phyloP scores from a whole-genome alignment of 2,113 vertebrate genomes.

The Cnemophilus loriae region DNA sequence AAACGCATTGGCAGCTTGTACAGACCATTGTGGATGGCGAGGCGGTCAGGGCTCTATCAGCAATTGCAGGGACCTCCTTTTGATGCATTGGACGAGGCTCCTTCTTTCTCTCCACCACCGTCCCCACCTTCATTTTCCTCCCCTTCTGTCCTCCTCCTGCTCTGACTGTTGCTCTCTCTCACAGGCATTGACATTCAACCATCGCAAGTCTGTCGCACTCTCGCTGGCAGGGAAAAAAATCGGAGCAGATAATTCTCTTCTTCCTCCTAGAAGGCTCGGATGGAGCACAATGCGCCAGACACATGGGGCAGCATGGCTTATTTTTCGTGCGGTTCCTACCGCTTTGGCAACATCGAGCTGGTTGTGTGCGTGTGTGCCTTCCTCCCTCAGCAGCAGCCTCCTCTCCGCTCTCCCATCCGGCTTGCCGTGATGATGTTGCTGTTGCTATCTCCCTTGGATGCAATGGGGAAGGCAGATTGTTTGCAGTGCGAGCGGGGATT shows the following conservation, averaged over 20 bases:
- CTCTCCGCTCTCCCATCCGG: conserved; percentile 48
- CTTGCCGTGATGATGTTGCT: conserved; percentile 62
- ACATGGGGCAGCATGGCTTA: conserved; percentile 30
- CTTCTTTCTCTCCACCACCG: conserved; percentile 57
- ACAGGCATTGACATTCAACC: conserved; percentile 68
- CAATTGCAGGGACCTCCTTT: conserved; percentile 54
- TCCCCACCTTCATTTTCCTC: conserved; percentile 54
- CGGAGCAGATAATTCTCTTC: conserved; percentile 24
- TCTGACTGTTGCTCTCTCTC: conserved; percentile 56
- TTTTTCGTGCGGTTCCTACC: conserved; percentile 39
- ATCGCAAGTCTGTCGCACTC: conserved; percentile 60
- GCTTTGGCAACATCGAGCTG: conserved; percentile 35
- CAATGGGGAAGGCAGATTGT: conserved; percentile 57
- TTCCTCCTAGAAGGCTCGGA: conserved; percentile 26
- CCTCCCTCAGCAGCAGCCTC: conserved; percentile 42
- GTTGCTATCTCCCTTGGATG: conserved; percentile 66
- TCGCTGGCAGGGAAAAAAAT: not conserved
- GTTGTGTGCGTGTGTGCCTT: not conserved
- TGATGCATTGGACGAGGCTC: conserved; percentile 47
- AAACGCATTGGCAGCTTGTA: conserved; percentile 55
- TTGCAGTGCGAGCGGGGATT: conserved; percentile 60
- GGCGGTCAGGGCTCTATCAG: conserved; percentile 39
- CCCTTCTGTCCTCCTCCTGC: conserved; percentile 52
- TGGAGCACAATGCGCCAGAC: conserved; percentile 55
- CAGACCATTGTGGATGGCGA: conserved; percentile 53